A percentile compares a stretch with the other conserved stretches of the same genome.
Conservation (phyloP, 2,113 vertebrate genomes). For the Capricornis sumatraensis region DNA sequence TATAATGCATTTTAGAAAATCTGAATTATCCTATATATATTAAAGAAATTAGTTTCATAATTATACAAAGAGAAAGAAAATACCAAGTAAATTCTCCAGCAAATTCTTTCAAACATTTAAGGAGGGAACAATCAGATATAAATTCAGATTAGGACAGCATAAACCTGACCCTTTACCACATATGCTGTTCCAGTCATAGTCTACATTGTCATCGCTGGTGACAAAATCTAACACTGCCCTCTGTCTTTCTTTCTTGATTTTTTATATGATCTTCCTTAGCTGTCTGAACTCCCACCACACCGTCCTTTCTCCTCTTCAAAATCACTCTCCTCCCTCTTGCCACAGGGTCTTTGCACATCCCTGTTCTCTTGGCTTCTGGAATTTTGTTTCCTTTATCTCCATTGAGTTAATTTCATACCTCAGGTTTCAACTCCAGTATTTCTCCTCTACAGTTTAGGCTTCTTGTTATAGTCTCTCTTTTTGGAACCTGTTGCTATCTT, state of each 20-base stretch:
- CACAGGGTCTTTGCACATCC: not conserved
- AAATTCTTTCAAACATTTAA: not conserved
- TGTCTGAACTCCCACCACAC: not conserved
- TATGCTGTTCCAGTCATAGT: not conserved
- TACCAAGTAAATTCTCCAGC: not conserved
- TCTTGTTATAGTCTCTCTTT: not conserved
- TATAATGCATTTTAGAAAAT: not conserved
- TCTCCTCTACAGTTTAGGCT: not conserved
- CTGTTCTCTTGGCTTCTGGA: not conserved
- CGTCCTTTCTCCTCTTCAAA: not conserved
- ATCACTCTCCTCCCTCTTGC: not conserved
- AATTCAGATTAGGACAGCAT: not conserved
- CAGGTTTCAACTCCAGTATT: not conserved
- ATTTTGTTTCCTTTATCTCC: not conserved
- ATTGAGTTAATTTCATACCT: not conserved
- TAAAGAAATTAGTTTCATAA: not conserved
- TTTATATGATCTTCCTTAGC: not conserved
- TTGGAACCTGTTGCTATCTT: not conserved
- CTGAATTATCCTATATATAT: not conserved
- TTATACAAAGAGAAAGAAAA: slow-evolving; percentile 7
- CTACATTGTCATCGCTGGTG: not conserved
- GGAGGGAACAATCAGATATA: not conserved
- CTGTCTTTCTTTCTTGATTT: not conserved
- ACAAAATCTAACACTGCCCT: not conserved
- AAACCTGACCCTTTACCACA: not conserved